Conservation (phyloP, 1,140 invertebrate species). For the Bombus turneri region DNA sequence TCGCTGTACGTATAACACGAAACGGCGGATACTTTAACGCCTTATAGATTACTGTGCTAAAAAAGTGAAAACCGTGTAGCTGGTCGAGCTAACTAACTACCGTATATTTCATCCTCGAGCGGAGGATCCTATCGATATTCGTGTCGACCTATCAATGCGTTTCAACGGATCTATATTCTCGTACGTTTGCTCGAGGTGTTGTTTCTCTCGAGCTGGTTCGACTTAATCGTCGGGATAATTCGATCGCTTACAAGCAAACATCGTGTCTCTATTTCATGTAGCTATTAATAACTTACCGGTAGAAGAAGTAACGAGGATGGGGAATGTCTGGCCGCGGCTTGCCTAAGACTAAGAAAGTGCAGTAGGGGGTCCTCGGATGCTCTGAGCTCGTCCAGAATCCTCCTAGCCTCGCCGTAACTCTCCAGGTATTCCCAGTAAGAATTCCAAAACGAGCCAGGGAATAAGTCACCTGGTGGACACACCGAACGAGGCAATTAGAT, state of each 20-base stretch:
- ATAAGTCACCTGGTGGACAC: constrained; percentile 77
- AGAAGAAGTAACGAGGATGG: constrained; percentile 78
- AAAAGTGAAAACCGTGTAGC: constrained; percentile 17
- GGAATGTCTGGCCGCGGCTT: constrained; percentile 79
- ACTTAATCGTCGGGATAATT: constrained; percentile 15
- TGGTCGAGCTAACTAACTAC: background rate
- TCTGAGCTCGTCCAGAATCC: constrained; percentile 78
- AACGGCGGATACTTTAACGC: background rate
- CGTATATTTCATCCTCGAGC: background rate
- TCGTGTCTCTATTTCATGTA: constrained; percentile 7
- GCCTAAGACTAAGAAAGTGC: constrained; percentile 77
- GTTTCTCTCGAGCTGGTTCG: background rate
- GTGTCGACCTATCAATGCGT: background rate
- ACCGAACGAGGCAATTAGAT: constrained; percentile 29
- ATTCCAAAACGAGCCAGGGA: constrained; percentile 79
- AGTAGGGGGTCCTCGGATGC: constrained; percentile 77
- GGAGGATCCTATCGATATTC: background rate
- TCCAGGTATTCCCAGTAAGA: constrained; percentile 81
- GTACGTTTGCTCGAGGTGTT: background rate
- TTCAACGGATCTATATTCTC: background rate
- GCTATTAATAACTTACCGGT: constrained; percentile 77
- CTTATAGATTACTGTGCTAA: background rate
- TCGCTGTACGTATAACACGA: background rate
- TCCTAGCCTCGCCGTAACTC: constrained; percentile 77
- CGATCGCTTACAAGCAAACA: constrained; percentile 18